phyloP scores from a whole-genome alignment of 2,113 vertebrate species.

The Scolopax mira region DNA sequence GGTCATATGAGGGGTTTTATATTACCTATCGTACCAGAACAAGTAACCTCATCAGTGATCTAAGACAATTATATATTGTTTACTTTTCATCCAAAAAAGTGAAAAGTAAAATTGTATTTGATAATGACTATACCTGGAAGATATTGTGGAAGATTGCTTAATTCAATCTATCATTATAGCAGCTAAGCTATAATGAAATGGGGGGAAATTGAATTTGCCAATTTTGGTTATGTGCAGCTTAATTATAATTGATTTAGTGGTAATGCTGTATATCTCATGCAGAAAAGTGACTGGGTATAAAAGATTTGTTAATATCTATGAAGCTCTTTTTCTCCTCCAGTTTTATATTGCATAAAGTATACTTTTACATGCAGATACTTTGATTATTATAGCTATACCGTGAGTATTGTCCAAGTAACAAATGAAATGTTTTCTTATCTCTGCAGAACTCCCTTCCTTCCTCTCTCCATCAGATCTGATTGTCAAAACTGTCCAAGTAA shows the following conservation, averaged over 20 bases:
- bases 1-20: neutral
- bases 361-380: neutral
- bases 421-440: conserved; percentile 5
- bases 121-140: neutral
- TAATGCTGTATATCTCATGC: neutral
- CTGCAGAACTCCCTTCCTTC: conserved; percentile 33
- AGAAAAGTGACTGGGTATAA: neutral
- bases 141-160: neutral
- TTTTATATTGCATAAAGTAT: neutral
- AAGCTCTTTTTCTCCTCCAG: neutral
- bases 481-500: conserved; percentile 67
- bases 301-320: neutral
- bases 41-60: neutral
- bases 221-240: neutral
- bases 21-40: neutral
- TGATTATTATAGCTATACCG: neutral
- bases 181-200: neutral
- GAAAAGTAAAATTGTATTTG: neutral
- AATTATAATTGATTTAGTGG: conserved; percentile 43
- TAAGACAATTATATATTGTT: neutral
- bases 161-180: neutral
- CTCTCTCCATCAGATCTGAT: conserved; percentile 28
- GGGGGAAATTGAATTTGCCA: conserved; percentile 21
- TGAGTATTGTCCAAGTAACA: neutral
- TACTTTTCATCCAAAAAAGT: neutral